Base-by-base conservation (phyloP, 2,888 invertebrate species). In the Tridacna gigas region DNA sequence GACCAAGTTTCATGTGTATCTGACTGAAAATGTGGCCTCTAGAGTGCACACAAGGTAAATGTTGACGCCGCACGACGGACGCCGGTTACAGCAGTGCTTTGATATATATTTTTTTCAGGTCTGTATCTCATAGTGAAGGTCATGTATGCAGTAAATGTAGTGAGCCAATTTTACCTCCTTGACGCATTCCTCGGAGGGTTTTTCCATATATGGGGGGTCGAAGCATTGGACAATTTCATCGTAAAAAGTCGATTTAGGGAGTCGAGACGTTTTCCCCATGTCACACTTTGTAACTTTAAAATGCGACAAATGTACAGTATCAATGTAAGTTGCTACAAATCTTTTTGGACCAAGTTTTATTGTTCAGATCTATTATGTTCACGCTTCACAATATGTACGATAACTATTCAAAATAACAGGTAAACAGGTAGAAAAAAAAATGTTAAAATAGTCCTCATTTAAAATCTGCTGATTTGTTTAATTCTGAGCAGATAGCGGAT, bases 181-280 rank as follows among this genome's bases (percentile, higher is more conserved):
- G 92, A 93, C 76, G 90, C 89, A 15, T 93, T 93, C 85, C 89
- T 93, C 87, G 93, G 92, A 48, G 89, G 89, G 3, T 92, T 92
- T 86, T 93, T 88, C 83, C 90, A 89, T 76, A 75, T 91, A 63
- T 93, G 91, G 83, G 93, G 93, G n/a, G 82, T 91, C 2, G 93
- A 93, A 84, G 92, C 91, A 28, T 47, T 92, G 20, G 75, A 83
- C 65, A 89, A 87, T 11, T 83, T 93, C 2, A 88, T 90, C 37
- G 77, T 79, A 37, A 89, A 91, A 78, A 78, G 82, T 65, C 76
- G 76, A 48, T 89, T 91, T 85, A 88, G 88, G 37, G 93, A 93
- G 79, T 91, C 91, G 0, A 82, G 78, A 11, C 80, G 92, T 20
- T 93, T 92, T 83, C 93, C 93, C 12, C 79, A 90, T 7, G 89